These are phyloP conservation scores for Hyaena hyaena DNA, from an alignment of 2,113 vertebrate species.

Conservation along the genomic window DNA sequence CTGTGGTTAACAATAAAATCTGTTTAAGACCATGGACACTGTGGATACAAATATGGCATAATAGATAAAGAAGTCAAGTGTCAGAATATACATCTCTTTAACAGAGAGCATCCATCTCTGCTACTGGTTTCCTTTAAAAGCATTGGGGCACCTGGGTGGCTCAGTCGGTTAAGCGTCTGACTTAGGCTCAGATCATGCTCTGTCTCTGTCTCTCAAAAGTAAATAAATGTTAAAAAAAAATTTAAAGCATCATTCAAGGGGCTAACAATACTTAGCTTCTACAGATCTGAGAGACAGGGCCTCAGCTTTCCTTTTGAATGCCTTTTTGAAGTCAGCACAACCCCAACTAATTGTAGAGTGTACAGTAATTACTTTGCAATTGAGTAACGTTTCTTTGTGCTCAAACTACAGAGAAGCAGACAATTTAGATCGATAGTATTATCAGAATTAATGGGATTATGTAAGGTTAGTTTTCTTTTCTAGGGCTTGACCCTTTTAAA, in stretches of 20 bases:
- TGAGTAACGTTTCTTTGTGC: neutral
- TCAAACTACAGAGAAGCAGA: neutral
- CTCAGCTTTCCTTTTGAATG: neutral
- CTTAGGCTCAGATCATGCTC: too few species aligned
- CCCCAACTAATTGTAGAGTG: neutral
- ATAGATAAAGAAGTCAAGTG: neutral
- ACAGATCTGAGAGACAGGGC: neutral
- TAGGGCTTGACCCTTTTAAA: neutral
- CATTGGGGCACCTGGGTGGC: neutral
- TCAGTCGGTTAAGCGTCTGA: too few species aligned
- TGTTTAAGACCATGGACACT: neutral
- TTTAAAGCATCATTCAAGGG: neutral
- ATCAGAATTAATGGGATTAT: neutral
- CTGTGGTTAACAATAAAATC: neutral
- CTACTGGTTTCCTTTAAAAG: neutral
- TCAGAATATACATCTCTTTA: neutral
- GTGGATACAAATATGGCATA: neutral
- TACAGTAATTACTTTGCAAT: neutral
- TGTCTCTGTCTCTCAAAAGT: too few species aligned
- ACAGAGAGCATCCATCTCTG: neutral
- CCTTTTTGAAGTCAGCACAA: neutral
- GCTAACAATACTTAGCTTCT: neutral
- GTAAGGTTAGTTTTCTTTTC: neutral
- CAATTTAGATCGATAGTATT: neutral
- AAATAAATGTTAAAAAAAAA: too few species aligned